These are phyloP conservation scores for Erythrocebus patas DNA, from an alignment of 2,113 vertebrate genomes.

Conservation along the genomic window DNA sequence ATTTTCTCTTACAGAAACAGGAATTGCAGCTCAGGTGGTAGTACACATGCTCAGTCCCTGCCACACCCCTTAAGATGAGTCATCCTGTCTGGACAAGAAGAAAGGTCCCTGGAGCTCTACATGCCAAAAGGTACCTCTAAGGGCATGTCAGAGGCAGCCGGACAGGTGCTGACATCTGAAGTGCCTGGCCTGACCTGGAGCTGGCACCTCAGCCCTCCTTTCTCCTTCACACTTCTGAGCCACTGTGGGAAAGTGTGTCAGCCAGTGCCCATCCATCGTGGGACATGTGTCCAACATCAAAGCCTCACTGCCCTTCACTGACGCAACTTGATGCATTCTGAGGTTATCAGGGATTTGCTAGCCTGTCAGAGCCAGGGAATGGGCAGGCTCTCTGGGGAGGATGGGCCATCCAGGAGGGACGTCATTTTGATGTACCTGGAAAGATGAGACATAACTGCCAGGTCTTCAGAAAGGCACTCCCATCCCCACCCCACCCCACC, in stretches of 20 bases:
- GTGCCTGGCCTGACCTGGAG: neutral
- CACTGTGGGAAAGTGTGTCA: neutral
- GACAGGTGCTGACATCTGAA: neutral
- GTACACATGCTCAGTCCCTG: neutral
- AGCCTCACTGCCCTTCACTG: neutral
- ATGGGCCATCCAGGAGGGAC: neutral
- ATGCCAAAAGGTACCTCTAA: neutral
- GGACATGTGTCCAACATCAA: neutral
- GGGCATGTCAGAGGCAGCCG: neutral
- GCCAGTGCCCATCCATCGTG: neutral
- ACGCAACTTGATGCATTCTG: neutral
- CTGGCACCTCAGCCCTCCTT: neutral
- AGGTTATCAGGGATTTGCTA: neutral
- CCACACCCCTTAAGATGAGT: neutral
- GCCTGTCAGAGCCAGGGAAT: constrained; percentile 10
- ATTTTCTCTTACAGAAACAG: neutral
- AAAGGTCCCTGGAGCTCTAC: neutral
- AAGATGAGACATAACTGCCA: neutral
- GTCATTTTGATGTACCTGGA: neutral
- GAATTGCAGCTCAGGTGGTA: neutral
- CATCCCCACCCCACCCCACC: neutral
- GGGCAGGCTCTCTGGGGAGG: neutral
- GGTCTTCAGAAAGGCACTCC: neutral
- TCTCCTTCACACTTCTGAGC: neutral
- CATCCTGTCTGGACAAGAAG: neutral